phyloP scores from a whole-genome alignment of 2,113 vertebrate species.

The Pelusios castaneus region DNA sequence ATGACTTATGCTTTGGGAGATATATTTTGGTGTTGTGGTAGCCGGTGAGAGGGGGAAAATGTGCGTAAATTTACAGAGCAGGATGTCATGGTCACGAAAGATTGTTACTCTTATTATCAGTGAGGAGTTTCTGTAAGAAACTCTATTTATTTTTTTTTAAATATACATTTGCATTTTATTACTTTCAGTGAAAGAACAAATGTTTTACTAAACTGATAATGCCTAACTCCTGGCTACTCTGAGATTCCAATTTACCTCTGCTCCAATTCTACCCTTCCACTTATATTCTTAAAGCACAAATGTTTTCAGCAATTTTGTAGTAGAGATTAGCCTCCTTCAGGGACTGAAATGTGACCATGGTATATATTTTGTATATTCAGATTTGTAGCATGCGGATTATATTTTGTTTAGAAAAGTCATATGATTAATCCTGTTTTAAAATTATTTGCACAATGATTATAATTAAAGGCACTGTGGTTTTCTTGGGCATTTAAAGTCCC shows the following conservation, averaged over 20 bases:
- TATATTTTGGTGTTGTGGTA: background rate
- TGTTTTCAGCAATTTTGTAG: background rate
- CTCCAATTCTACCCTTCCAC: background rate
- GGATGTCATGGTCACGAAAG: slow-evolving; percentile 22
- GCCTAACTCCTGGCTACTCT: slow-evolving; percentile 7
- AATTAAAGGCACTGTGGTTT: background rate
- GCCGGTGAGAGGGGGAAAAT: background rate
- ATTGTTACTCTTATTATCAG: slow-evolving; percentile 8
- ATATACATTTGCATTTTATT: background rate
- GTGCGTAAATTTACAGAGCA: background rate
- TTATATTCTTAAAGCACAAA: background rate
- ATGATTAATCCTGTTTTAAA: slow-evolving; percentile 43
- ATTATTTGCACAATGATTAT: slow-evolving; percentile 24
- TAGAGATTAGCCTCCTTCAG: background rate
- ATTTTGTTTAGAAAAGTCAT: slow-evolving; percentile 29
- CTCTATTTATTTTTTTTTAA: slow-evolving; percentile 6
- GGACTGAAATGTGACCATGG: background rate
- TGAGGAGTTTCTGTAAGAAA: background rate
- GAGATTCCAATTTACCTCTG: background rate
- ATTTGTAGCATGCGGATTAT: slow-evolving; percentile 1
- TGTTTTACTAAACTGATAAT: background rate
- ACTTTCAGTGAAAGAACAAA: slow-evolving; percentile 9
- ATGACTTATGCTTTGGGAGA: background rate
- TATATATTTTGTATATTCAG: slow-evolving; percentile 23
- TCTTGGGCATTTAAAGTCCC: background rate